These are phyloP conservation scores for Petrolisthes manimaculis DNA, from an alignment of 2,888 invertebrate genomes.

Conservation along the genomic window DNA sequence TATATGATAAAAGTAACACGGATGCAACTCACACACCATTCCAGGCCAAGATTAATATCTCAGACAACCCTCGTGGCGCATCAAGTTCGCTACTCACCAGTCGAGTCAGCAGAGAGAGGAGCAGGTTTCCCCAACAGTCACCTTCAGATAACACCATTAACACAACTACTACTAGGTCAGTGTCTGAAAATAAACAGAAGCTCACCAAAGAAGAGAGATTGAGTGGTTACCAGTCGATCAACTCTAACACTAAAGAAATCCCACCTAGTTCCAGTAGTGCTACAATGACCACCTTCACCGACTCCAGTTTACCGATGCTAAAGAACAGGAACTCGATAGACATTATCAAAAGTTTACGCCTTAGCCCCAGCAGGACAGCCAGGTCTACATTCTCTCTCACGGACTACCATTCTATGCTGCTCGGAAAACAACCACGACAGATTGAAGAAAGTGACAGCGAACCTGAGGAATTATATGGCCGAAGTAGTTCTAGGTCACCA, in stretches of 20 bases:
- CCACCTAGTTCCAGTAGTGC: not conserved
- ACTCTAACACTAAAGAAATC: not conserved
- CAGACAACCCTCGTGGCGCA: too few relatives aligned
- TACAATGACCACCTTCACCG: not conserved
- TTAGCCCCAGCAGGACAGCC: not conserved
- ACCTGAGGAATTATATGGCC: not conserved
- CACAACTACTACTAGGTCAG: not conserved
- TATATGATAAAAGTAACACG: too few relatives aligned
- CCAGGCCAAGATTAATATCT: too few relatives aligned
- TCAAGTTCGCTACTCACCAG: too few relatives aligned
- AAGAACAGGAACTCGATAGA: not conserved
- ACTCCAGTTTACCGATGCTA: not conserved
- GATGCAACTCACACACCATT: too few relatives aligned
- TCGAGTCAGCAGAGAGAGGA: too few relatives aligned
- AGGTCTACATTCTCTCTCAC: not conserved
- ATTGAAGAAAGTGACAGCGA: not conserved
- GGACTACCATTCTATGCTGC: slow-evolving; percentile 9
- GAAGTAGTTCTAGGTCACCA: not conserved
- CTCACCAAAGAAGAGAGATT: not conserved
- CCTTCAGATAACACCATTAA: too few relatives aligned
- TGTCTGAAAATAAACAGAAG: not conserved
- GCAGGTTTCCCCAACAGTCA: too few relatives aligned
- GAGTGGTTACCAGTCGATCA: not conserved
- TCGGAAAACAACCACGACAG: not conserved
- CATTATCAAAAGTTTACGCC: not conserved